Evolutionary conservation across 2,797 vertebrate genomes (phyloP), one percentile per base, ranked within the genome.

Genomic region (Macropodus opercularis): DNA sequence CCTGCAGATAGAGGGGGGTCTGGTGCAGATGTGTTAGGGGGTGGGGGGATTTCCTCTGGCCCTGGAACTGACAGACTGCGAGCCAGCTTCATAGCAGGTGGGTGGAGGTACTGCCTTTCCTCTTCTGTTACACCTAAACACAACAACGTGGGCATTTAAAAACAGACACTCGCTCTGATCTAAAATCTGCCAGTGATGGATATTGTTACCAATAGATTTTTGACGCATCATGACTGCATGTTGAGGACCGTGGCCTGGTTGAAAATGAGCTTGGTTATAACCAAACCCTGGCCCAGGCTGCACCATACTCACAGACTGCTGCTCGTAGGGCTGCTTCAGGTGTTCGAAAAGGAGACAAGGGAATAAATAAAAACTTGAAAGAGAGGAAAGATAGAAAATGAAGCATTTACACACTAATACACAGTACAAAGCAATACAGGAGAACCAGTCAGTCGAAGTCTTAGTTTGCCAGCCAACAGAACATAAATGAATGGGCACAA

Each of bases 31-130:
- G 94, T 96, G 72, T 95, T 95, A 8, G 96, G 96, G 0, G 96
- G 95, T 0, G 95, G 95, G 2, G 96, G 96, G 60, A 97, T 97
- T 67, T 97, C 96, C 56, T 97, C 96, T 0, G 96, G 95, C 39
- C 95, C 95, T 0, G 96, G 96, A 51, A 97, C 94, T 0, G 95
- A 97, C 42, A 97, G 88, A 78, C 96, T 97, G 53, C 96, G 95
- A 75, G 94, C 94, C 76, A 97, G 90, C 78, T 97, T 97, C 93
- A 95, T 93, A 32, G 92, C 87, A 21, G 95, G 95, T 39, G 95
- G 94, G 56, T 94, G 90, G 38, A 97, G 92, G 79, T 94, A 94
- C 64, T 93, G 93, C 75, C 95, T 91, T 38, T 97, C 96, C 31
- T 97, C 96, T 46, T 97, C 96, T 13, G 93, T 91, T 35, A 94